Evolutionary conservation across 2,113 vertebrate genomes (phyloP).

Genomic region (Ctenodactylus gundi): DNA sequence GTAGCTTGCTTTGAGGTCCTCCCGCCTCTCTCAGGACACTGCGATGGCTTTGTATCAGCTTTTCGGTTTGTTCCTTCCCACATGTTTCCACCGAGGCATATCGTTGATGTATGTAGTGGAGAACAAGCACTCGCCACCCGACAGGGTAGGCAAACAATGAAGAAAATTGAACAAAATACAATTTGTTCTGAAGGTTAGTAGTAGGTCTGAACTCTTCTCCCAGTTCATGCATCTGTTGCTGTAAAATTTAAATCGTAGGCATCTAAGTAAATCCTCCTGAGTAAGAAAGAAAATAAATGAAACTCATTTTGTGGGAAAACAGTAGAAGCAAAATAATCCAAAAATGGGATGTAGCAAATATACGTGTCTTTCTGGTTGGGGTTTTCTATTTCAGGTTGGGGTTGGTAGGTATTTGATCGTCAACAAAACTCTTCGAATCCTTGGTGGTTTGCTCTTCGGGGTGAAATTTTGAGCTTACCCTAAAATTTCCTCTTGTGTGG

Average conservation of each 20-base stretch:
- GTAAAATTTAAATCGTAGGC: background rate
- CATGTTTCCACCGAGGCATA: background rate
- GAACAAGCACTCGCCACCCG: background rate
- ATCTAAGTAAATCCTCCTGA: background rate
- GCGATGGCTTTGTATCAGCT: background rate
- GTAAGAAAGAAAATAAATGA: background rate
- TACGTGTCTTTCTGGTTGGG: rapidly evolving
- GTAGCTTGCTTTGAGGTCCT: background rate
- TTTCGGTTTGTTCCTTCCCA: background rate
- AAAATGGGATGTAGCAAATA: background rate
- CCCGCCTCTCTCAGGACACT: background rate
- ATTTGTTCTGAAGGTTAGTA: background rate
- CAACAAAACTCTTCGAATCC: background rate
- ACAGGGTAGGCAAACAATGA: background rate
- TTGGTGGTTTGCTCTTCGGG: background rate
- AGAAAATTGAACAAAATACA: background rate
- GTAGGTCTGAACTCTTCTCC: background rate
- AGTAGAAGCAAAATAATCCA: background rate
- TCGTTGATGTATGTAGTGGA: background rate
- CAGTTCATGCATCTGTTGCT: background rate
- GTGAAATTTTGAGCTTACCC: background rate
- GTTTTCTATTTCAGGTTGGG: background rate
- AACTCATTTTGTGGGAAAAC: background rate
- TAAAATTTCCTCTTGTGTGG: slow-evolving; percentile 10
- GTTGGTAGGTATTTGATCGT: background rate